These are phyloP conservation scores for Cephalopholis sonnerati DNA, from an alignment of 2,113 vertebrate genomes.

Conservation along the genomic window DNA sequence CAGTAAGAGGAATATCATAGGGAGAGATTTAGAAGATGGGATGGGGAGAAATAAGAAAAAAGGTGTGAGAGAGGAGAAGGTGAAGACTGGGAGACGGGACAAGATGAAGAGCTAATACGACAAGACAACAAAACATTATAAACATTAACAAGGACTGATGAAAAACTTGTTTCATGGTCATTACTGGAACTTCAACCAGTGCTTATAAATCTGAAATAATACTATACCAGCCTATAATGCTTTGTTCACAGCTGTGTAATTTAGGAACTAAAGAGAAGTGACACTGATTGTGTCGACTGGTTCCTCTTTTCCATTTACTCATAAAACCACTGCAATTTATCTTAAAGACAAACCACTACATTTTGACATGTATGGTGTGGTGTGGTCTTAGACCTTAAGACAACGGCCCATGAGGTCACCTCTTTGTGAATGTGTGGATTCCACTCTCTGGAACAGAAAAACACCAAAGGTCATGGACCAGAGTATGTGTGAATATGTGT, in stretches of 20 bases:
- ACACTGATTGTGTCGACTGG: not conserved
- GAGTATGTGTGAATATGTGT: not conserved
- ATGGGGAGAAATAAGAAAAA: not conserved
- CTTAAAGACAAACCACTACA: not conserved
- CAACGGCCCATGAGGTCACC: constrained; percentile 11
- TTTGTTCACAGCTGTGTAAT: not conserved
- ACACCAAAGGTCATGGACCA: constrained; percentile 29
- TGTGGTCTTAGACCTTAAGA: not conserved
- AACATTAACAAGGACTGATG: not conserved
- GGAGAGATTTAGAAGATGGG: constrained; percentile 1
- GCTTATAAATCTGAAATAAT: not conserved
- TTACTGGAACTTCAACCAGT: not conserved
- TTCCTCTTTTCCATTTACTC: not conserved
- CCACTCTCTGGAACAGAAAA: constrained; percentile 10
- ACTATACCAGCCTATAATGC: not conserved
- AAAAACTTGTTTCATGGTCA: not conserved
- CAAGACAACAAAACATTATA: not conserved
- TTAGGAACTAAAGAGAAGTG: not conserved
- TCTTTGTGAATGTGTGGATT: constrained; percentile 15
- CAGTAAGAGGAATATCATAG: not conserved
- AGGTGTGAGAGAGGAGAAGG: not conserved
- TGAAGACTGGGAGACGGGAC: not conserved
- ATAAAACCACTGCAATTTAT: not conserved
- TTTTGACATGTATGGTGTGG: not conserved
- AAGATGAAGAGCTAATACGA: not conserved